phyloP scores from a whole-genome alignment of 2,113 vertebrate species.

The Notechis scutatus region DNA sequence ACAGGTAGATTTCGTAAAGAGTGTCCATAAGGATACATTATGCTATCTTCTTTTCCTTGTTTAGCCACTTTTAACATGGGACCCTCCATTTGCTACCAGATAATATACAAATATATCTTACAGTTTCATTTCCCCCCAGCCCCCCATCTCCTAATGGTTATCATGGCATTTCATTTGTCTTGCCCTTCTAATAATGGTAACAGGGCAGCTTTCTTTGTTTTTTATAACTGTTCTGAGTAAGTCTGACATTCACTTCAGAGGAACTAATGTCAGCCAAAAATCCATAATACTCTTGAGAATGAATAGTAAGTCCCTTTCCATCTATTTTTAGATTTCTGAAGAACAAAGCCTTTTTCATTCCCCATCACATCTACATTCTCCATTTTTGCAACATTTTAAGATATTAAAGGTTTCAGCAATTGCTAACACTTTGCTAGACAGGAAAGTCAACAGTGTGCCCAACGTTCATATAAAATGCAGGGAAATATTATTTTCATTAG shows the following conservation, averaged over 20 bases:
- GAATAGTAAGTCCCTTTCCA: conserved; percentile 39
- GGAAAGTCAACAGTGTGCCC: background rate
- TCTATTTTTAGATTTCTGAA: conserved; percentile 69
- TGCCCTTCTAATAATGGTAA: conserved; percentile 63
- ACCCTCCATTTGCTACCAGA: conserved; percentile 62
- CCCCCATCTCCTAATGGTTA: conserved; percentile 59
- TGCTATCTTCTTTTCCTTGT: conserved; percentile 47
- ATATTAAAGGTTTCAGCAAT: background rate
- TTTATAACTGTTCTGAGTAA: conserved; percentile 52
- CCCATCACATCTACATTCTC: conserved; percentile 32
- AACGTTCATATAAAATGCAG: background rate
- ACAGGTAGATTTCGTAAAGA: background rate
- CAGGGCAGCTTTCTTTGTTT: conserved; percentile 24
- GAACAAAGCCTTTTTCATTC: conserved; percentile 47
- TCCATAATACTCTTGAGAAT: conserved; percentile 59
- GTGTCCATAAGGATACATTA: conserved; percentile 26
- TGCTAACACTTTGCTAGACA: background rate
- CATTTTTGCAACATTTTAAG: conserved; percentile 35
- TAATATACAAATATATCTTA: conserved; percentile 63
- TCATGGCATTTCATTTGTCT: conserved; percentile 62
- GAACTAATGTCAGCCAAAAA: conserved; percentile 73
- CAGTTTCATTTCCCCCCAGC: conserved; percentile 5
- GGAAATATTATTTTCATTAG: background rate
- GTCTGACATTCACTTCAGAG: conserved; percentile 71
- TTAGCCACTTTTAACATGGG: conserved; percentile 58